A percentile compares a stretch with the other conserved stretches of the same genome.
Evolutionary conservation across 2,888 invertebrate species (phyloP).

Genomic region (Scrobipalpa atriplicella): DNA sequence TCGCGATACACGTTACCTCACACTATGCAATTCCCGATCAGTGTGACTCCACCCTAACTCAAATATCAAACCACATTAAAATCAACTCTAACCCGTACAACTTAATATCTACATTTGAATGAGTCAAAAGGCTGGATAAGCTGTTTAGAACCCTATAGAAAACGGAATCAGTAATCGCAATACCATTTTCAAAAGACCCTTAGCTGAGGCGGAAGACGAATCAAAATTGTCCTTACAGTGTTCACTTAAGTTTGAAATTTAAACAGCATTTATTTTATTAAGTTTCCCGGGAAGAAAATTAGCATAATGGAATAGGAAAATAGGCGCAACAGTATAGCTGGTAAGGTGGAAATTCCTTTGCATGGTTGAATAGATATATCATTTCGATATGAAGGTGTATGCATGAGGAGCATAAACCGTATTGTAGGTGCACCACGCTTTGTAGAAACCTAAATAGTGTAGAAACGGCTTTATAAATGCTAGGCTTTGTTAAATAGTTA

Average conservation of each 20-base stretch:
- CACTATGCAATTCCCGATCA: conserved; percentile 57
- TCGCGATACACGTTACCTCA: conserved; percentile 76
- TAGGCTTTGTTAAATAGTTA: neutral
- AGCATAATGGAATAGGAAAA: conserved; percentile 45
- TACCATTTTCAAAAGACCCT: conserved; percentile 50
- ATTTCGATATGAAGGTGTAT: conserved; percentile 63
- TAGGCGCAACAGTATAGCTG: conserved; percentile 42
- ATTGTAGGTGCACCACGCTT: conserved; percentile 76
- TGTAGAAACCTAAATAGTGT: conserved; percentile 50
- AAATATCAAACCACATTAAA: no score
- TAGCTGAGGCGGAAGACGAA: conserved; percentile 21
- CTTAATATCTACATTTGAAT: neutral
- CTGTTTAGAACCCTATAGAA: conserved; percentile 44
- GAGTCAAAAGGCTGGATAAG: conserved; percentile 33
- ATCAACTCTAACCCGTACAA: neutral
- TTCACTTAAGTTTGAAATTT: conserved; percentile 25
- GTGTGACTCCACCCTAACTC: conserved; percentile 1
- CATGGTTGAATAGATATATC: conserved; percentile 45
- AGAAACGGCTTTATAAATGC: conserved; percentile 50
- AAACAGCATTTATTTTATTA: conserved; percentile 30
- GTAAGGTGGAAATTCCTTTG: conserved; percentile 59
- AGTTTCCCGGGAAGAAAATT: conserved; percentile 50
- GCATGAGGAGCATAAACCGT: conserved; percentile 72
- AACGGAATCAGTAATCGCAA: conserved; percentile 62
- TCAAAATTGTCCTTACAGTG: conserved; percentile 17